Percentiles rank a stretch among this genome's conserved stretches.
Conservation (phyloP, 2,113 vertebrate species). For the Xyrauchen texanus region DNA sequence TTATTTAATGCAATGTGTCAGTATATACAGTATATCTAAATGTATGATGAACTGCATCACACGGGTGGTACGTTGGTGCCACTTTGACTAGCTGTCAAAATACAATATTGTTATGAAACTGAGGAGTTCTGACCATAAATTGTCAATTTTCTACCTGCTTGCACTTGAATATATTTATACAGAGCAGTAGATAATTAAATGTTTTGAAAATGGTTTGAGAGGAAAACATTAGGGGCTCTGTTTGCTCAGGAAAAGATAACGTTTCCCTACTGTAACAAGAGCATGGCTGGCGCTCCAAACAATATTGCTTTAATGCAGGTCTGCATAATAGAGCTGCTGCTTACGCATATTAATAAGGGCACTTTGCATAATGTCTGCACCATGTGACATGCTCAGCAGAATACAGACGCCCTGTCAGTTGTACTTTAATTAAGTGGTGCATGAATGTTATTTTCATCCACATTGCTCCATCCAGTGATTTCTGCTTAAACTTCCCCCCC, state of each 20-base stretch:
- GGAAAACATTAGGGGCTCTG: background rate
- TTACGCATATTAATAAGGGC: slow-evolving; percentile 83
- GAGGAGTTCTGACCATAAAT: background rate
- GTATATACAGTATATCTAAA: background rate
- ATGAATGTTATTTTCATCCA: slow-evolving; percentile 82
- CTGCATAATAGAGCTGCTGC: slow-evolving; percentile 70
- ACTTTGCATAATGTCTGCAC: slow-evolving; percentile 83
- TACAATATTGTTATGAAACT: background rate
- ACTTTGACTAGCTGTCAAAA: slow-evolving; percentile 28
- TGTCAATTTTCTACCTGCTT: slow-evolving; percentile 27
- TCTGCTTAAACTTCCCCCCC: no score
- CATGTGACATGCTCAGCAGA: slow-evolving; percentile 77
- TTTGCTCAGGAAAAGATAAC: slow-evolving; percentile 52
- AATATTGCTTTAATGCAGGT: slow-evolving; percentile 68
- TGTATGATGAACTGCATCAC: background rate
- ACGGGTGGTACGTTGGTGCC: background rate
- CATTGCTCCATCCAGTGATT: slow-evolving; percentile 78
- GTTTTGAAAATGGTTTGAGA: slow-evolving; percentile 58
- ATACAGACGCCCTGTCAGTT: slow-evolving; percentile 64
- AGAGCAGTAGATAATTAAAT: slow-evolving; percentile 62
- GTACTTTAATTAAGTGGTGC: slow-evolving; percentile 73
- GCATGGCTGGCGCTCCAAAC: slow-evolving; percentile 60
- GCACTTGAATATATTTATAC: slow-evolving; percentile 48
- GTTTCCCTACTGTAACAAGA: slow-evolving; percentile 62
- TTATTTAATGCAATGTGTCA: slow-evolving; percentile 33